These are phyloP conservation scores for Amblyteles armatorius DNA, from an alignment of 2,888 invertebrate genomes.

Conservation along the genomic window DNA sequence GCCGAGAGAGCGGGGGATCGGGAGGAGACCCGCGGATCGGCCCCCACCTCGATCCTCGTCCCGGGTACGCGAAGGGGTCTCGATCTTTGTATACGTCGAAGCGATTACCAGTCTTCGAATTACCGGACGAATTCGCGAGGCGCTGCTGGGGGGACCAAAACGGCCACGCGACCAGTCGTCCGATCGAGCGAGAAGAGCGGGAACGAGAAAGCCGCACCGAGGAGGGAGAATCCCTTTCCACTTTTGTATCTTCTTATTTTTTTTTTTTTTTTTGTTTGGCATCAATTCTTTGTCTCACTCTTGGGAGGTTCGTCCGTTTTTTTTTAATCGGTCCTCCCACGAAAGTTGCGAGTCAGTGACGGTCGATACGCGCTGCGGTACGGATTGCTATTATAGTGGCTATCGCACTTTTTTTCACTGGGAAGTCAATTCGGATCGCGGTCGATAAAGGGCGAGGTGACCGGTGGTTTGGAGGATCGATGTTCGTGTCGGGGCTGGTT, in stretches of 20 bases:
- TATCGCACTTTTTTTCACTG: neutral
- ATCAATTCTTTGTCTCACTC: slow-evolving; percentile 47
- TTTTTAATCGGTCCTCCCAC: slow-evolving; percentile 46
- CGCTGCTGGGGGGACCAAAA: slow-evolving; percentile 51
- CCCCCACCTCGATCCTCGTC: slow-evolving; percentile 38
- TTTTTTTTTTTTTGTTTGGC: neutral
- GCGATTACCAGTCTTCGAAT: slow-evolving; percentile 82
- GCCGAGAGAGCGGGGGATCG: slow-evolving; percentile 53
- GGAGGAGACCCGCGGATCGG: neutral
- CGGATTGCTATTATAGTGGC: slow-evolving; percentile 42
- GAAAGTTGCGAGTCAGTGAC: slow-evolving; percentile 56
- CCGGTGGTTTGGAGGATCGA: neutral
- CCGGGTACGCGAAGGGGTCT: slow-evolving; percentile 61
- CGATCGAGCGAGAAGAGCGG: slow-evolving; percentile 38
- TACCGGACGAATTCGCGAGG: slow-evolving; percentile 79
- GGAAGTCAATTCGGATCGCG: neutral
- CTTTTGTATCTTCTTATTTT: slow-evolving; percentile 14
- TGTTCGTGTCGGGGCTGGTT: neutral
- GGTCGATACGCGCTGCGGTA: slow-evolving; percentile 51
- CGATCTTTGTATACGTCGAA: slow-evolving; percentile 81
- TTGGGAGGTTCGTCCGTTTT: slow-evolving; percentile 23
- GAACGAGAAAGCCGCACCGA: slow-evolving; percentile 28
- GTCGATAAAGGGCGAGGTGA: neutral
- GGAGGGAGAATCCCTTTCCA: slow-evolving; percentile 35
- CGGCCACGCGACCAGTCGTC: slow-evolving; percentile 58